These are phyloP conservation scores for Gadus chalcogrammus DNA, from an alignment of 2,113 vertebrate genomes.

Conservation along the genomic window DNA sequence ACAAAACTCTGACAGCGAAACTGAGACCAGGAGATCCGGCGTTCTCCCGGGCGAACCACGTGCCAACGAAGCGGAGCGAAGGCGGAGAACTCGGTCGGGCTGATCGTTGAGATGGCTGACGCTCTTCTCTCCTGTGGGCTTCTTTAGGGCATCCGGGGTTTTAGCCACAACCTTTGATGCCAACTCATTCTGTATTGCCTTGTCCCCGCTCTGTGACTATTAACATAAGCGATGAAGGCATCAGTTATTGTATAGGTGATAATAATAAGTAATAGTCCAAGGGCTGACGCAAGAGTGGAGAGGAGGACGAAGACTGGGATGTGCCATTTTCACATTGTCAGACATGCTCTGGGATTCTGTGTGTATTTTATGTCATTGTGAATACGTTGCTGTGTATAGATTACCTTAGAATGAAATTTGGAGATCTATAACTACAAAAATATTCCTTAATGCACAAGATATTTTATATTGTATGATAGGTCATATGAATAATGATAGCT, in stretches of 20 bases:
- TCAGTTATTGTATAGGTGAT: conserved; percentile 58
- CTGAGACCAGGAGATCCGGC: conserved; percentile 63
- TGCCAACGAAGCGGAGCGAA: conserved; percentile 65
- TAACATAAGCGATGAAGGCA: conserved; percentile 52
- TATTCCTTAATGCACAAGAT: conserved; percentile 71
- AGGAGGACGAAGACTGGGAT: conserved; percentile 50
- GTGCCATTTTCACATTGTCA: conserved; percentile 55
- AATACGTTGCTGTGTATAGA: conserved; percentile 65
- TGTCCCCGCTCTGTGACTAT: conserved; percentile 63
- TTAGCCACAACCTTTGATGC: conserved; percentile 62
- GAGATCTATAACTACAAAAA: conserved; percentile 60
- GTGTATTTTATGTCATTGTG: conserved; percentile 65
- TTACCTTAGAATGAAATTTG: conserved; percentile 62
- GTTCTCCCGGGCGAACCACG: conserved; percentile 67
- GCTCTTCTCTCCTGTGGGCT: conserved; percentile 58
- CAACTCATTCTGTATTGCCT: conserved; percentile 71
- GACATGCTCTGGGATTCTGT: conserved; percentile 65
- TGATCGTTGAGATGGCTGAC: conserved; percentile 33
- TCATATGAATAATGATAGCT: conserved; percentile 56
- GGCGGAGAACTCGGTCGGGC: conserved; percentile 39
- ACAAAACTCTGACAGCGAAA: conserved; percentile 39
- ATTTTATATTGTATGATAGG: conserved; percentile 68
- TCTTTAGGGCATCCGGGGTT: conserved; percentile 59
- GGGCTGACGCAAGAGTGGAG: conserved; percentile 24
- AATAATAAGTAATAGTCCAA: conserved; percentile 60